These are phyloP conservation scores for Triplophysa rosa DNA, from an alignment of 2,113 vertebrate genomes.

Conservation along the genomic window DNA sequence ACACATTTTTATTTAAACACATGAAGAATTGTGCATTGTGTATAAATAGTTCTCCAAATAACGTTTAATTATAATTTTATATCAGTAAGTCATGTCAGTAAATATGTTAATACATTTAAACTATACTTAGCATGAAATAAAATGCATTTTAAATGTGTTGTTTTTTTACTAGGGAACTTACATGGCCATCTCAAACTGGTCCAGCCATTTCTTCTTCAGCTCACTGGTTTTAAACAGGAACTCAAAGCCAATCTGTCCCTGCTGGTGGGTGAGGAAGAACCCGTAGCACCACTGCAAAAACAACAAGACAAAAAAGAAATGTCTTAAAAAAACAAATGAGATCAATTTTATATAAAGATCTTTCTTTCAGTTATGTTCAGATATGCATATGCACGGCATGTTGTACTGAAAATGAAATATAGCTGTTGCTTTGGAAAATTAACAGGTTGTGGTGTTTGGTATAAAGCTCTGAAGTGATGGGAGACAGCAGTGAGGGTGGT, in stretches of 20 bases:
- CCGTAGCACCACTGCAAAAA: constrained; percentile 90
- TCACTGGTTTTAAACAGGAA: constrained; percentile 98
- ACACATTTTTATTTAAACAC: too few species aligned
- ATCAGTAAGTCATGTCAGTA: too few species aligned
- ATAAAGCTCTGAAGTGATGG: not conserved
- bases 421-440: not conserved
- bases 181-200: constrained; percentile 98
- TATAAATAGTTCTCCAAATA: too few species aligned
- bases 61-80: too few species aligned
- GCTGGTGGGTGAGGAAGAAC: constrained; percentile 96
- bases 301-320: not conserved
- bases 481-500: constrained; percentile 35
- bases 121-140: too few species aligned
- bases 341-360: not conserved
- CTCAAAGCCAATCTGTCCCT: constrained; percentile 92
- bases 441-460: not conserved
- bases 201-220: constrained; percentile 97
- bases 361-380: not conserved
- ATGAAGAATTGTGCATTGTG: too few species aligned
- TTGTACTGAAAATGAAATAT: not conserved
- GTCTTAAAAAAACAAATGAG: not conserved
- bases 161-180: too few species aligned
- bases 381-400: not conserved
- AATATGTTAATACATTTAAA: too few species aligned
- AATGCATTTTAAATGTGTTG: too few species aligned